Conservation (phyloP, 2,113 vertebrate species). For the Coptodon bakossiorum region DNA sequence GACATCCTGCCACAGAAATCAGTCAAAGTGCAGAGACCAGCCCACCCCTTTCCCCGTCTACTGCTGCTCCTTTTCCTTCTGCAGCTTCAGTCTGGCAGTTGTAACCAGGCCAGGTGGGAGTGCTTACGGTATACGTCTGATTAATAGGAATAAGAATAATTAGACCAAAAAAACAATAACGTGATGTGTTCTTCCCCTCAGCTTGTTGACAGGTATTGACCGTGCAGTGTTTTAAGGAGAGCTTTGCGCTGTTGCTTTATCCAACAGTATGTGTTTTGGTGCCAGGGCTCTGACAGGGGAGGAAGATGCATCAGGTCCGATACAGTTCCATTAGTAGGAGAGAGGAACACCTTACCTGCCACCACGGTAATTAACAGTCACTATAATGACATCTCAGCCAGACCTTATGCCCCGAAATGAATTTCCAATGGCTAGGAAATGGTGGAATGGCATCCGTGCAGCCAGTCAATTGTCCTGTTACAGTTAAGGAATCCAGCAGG, state of each 20-base stretch:
- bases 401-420: slow-evolving; percentile 33
- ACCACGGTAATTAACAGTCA: slow-evolving; percentile 65
- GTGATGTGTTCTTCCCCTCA: slow-evolving; percentile 16
- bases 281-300: slow-evolving; percentile 39
- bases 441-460: slow-evolving; percentile 34
- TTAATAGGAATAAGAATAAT: slow-evolving; percentile 14
- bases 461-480: slow-evolving; percentile 76
- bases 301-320: slow-evolving; percentile 36
- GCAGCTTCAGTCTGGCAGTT: background rate
- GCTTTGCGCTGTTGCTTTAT: slow-evolving; percentile 15
- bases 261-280: slow-evolving; percentile 32
- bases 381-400: slow-evolving; percentile 46
- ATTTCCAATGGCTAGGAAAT: slow-evolving; percentile 65
- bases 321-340: slow-evolving; percentile 28
- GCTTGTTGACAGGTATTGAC: slow-evolving; percentile 33
- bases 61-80: background rate
- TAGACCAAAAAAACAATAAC: background rate
- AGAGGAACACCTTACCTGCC: slow-evolving; percentile 32
- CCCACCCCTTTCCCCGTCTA: background rate
- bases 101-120: background rate
- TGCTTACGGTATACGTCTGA: background rate
- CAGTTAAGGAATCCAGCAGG: slow-evolving; percentile 77
- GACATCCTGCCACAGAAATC: slow-evolving; percentile 54
- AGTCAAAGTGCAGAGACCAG: slow-evolving; percentile 41
- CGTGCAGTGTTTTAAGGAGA: slow-evolving; percentile 41